A percentile compares a stretch with the other conserved stretches of the same genome.
phyloP scores from a whole-genome alignment of 2,797 vertebrate species.

The Hemitrygon akajei region DNA sequence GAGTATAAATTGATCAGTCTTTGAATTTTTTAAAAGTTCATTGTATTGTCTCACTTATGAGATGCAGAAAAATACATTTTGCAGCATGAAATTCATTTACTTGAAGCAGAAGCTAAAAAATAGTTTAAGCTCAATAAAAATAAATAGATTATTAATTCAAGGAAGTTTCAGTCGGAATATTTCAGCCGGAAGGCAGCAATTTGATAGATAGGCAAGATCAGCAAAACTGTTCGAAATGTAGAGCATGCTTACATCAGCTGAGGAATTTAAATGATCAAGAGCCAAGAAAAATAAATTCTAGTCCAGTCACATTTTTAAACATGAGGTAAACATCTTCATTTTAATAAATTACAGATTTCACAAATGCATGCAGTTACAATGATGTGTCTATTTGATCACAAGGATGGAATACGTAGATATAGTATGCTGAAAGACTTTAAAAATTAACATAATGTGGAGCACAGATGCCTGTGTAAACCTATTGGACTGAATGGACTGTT shows the following conservation, averaged over 20 bases:
- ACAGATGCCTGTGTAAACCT: background rate
- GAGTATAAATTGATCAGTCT: background rate
- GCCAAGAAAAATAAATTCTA: background rate
- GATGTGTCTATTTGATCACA: background rate
- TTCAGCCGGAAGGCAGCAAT: background rate
- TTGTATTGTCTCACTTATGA: background rate
- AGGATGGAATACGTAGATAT: background rate
- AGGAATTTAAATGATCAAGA: background rate
- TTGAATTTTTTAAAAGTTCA: background rate
- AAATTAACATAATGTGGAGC: background rate
- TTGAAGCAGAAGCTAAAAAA: background rate
- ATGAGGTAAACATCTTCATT: background rate
- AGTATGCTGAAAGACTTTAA: background rate
- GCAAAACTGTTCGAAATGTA: background rate
- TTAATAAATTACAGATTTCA: background rate
- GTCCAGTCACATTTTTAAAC: background rate
- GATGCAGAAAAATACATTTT: background rate
- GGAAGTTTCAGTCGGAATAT: background rate
- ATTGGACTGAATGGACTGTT: background rate
- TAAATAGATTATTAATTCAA: slow-evolving; percentile 10
- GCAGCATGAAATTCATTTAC: background rate
- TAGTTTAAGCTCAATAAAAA: background rate
- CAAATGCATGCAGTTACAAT: background rate
- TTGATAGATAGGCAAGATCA: slow-evolving; percentile 3
- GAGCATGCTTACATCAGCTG: background rate